Evolutionary conservation across 2,888 invertebrate species (phyloP).

Genomic region (Limulus polyphemus): DNA sequence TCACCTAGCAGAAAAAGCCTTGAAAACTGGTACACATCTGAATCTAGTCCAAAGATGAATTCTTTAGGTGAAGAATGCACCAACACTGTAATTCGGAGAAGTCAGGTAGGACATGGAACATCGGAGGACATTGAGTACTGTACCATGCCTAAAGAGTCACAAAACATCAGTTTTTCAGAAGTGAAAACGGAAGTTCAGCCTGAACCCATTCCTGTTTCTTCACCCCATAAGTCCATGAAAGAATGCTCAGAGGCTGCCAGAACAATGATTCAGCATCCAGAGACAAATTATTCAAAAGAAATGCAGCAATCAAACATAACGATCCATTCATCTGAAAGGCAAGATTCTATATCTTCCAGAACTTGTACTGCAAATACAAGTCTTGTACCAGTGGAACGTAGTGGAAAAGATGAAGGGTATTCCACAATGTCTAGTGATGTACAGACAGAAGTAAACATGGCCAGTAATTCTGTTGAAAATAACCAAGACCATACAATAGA

Average conservation of each 20-base stretch:
- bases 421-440: conserved; percentile 73
- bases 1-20: not conserved
- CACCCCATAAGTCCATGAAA: not conserved
- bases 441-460: conserved; percentile 49
- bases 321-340: not conserved
- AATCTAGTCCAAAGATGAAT: not conserved
- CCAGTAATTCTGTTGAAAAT: conserved; percentile 7
- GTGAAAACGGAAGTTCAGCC: not conserved
- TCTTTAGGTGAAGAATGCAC: not conserved
- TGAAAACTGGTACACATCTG: too few species aligned
- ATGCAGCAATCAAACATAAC: too few species aligned
- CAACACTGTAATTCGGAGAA: conserved; percentile 1
- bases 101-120: not conserved
- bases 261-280: too few species aligned
- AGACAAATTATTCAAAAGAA: too few species aligned
- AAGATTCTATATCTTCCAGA: not conserved
- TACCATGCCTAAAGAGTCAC: too few species aligned
- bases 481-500: too few species aligned
- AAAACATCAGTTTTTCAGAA: not conserved
- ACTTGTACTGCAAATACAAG: not conserved
- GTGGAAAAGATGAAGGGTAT: conserved; percentile 66
- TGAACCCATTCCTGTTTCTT: not conserved
- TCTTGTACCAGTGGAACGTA: conserved; percentile 8
- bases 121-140: too few species aligned
- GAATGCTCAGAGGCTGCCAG: not conserved